These are phyloP conservation scores for Enteromius trimaculatus DNA, from an alignment of 2,797 vertebrate genomes.

Conservation along the genomic window DNA sequence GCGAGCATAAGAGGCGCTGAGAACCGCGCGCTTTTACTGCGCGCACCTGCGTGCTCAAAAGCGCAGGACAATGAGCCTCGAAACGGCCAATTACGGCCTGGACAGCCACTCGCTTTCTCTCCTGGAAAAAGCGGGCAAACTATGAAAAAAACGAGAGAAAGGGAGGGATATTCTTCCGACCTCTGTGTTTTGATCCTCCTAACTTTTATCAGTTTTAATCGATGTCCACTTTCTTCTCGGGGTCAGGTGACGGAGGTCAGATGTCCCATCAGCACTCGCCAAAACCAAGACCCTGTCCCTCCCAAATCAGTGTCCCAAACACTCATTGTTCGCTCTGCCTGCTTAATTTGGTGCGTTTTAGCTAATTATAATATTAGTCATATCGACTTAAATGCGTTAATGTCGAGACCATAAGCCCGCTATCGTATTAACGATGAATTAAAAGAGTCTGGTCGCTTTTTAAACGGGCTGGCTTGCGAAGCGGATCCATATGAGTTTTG, in stretches of 20 bases:
- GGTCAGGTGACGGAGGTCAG: slow-evolving; percentile 52
- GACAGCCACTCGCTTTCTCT: slow-evolving; percentile 57
- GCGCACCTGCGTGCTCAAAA: slow-evolving; percentile 67
- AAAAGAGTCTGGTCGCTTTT: slow-evolving; percentile 18
- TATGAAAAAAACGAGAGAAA: slow-evolving; percentile 29
- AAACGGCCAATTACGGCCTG: slow-evolving; percentile 64
- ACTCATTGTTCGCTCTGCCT: slow-evolving; percentile 26
- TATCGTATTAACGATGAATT: slow-evolving; percentile 45
- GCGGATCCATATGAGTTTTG: not conserved
- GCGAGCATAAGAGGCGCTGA: slow-evolving; percentile 61
- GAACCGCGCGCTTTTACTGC: slow-evolving; percentile 60
- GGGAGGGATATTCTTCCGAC: slow-evolving; percentile 54
- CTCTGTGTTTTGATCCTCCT: slow-evolving; percentile 57
- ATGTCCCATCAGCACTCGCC: slow-evolving; percentile 39
- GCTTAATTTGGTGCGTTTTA: slow-evolving; percentile 43
- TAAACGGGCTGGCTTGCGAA: not conserved
- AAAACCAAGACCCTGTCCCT: slow-evolving; percentile 16
- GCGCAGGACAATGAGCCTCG: slow-evolving; percentile 59
- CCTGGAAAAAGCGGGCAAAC: slow-evolving; percentile 52
- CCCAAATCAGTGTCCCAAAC: slow-evolving; percentile 12
- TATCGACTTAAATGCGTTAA: slow-evolving; percentile 50
- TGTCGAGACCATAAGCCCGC: slow-evolving; percentile 17
- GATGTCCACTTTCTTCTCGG: slow-evolving; percentile 51
- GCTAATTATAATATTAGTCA: slow-evolving; percentile 45
- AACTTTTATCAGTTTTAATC: slow-evolving; percentile 62